Evolutionary conservation across 64 coral and sea anemone genomes (phyloP), one percentile per base, ranked within the genome.

Genomic region (Stylophora pistillata): DNA sequence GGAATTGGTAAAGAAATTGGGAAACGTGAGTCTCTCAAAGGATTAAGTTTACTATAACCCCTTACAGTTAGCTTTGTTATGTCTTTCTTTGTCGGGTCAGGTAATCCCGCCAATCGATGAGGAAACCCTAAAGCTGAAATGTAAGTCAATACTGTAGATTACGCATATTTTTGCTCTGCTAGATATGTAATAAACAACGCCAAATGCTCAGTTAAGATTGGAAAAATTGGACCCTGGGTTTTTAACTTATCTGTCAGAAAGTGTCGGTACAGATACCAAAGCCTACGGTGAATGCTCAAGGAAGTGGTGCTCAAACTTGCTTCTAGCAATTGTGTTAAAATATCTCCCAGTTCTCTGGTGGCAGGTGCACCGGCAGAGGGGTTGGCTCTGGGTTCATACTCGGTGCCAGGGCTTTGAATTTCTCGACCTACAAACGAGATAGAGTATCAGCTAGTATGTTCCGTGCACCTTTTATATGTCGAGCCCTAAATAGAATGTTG

Each of bases 401-500:
- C 57, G 21, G 75, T n/a, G 77, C 32, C 31, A 78, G 28, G 10
- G 58, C 12, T 56, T 86, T 76, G 74, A 85, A 77, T 55, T 91
- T 91, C 13, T 76, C 23, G 16, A 85, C 81, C 89, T 91, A 81
- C 60, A 86, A 85, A 18, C 89, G 89, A 85, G 79, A 85, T 26
- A 75, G 31, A 75, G 26, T 58, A 63, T 91, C 89, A 85, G 89
- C 89, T 33, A 91, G 58, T 1, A 52, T 55, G 61, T 91, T 91
- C 26, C n/a, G 5, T 57, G 28, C 62, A 13, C 89, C 89, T 52
- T 2, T 33, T 26, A 91, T 34, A 58, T 91, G 89, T 34, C 30
- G 18, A 21, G 78, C 64, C 13, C 53, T 47, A 74, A 91, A 91
- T 2, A 84, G 29, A 60, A 84, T 91, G 30, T 91, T 91, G 70